Percentiles rank a stretch among this genome's conserved stretches.
Conservation (phyloP, 2,888 invertebrate species). For the Chironomus tentans region DNA sequence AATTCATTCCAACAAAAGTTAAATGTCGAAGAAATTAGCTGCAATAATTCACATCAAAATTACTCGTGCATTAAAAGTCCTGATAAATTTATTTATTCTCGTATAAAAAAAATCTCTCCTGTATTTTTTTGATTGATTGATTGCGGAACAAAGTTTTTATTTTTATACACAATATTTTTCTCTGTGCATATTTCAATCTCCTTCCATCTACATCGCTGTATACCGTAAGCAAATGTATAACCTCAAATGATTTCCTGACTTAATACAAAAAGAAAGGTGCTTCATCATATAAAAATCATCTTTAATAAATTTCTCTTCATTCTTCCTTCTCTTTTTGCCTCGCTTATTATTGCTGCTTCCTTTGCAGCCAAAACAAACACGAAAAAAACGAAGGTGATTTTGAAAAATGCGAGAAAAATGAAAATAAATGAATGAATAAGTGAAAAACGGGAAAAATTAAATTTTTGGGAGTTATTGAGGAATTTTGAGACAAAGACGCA, state of each 20-base stretch:
- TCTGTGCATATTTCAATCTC: too few relatives aligned
- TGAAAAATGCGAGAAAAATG: slow-evolving; percentile 4
- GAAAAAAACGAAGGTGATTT: not conserved
- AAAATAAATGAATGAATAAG: slow-evolving; percentile 5
- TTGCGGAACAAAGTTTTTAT: not conserved
- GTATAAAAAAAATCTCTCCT: too few relatives aligned
- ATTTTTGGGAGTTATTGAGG: too few relatives aligned
- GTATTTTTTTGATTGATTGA: not conserved
- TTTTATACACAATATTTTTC: too few relatives aligned
- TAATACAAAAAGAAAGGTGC: not conserved
- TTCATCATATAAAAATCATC: not conserved
- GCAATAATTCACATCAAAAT: not conserved
- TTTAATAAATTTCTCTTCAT: not conserved
- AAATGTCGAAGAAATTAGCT: not conserved
- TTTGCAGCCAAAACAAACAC: not conserved
- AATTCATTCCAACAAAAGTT: too few relatives aligned
- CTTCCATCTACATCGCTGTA: too few relatives aligned
- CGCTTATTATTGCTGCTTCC: not conserved
- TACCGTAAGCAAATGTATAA: too few relatives aligned
- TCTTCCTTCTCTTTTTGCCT: not conserved
- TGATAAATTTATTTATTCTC: not conserved
- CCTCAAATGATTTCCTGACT: slow-evolving; percentile 5
- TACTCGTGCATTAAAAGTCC: not conserved
- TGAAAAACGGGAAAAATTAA: not conserved
- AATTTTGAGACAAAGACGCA: too few relatives aligned